These are phyloP conservation scores for Himalopsyche tibetana DNA, from an alignment of 2,888 invertebrate genomes.

Conservation along the genomic window DNA sequence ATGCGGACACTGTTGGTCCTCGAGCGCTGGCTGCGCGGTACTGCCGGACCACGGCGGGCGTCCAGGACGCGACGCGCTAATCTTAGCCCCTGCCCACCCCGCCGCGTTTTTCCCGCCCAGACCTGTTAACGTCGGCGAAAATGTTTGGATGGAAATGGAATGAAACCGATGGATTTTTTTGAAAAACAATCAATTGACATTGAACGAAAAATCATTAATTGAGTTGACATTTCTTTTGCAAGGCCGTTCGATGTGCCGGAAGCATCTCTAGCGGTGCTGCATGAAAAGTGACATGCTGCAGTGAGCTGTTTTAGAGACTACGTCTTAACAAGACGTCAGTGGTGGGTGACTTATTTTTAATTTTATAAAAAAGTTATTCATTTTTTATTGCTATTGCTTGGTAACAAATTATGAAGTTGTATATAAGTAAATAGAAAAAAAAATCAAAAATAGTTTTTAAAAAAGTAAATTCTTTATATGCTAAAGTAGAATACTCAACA, in stretches of 20 bases:
- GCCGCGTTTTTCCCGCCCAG: slow-evolving; percentile 44
- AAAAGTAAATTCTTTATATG: too few species aligned
- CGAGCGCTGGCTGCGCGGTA: slow-evolving; percentile 76
- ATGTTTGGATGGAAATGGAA: neutral
- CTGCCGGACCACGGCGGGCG: slow-evolving; percentile 68
- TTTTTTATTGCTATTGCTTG: too few species aligned
- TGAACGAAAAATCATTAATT: neutral
- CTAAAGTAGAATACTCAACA: too few species aligned
- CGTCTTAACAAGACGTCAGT: too few species aligned
- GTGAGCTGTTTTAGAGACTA: too few species aligned
- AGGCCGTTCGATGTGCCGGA: neutral
- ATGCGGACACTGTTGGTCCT: slow-evolving; percentile 65
- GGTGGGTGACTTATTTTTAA: too few species aligned
- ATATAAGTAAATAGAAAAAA: too few species aligned
- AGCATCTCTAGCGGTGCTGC: neutral
- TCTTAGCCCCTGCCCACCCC: slow-evolving; percentile 57
- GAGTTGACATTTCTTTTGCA: neutral
- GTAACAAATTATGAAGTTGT: too few species aligned
- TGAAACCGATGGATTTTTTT: neutral
- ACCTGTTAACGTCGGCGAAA: slow-evolving; percentile 14
- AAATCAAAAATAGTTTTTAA: too few species aligned
- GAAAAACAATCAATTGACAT: neutral
- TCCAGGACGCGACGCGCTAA: slow-evolving; percentile 65
- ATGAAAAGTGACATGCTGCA: too few species aligned
- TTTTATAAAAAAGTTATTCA: too few species aligned